Evolutionary conservation across 2,113 vertebrate genomes (phyloP).

Genomic region (Helogale parvula): DNA sequence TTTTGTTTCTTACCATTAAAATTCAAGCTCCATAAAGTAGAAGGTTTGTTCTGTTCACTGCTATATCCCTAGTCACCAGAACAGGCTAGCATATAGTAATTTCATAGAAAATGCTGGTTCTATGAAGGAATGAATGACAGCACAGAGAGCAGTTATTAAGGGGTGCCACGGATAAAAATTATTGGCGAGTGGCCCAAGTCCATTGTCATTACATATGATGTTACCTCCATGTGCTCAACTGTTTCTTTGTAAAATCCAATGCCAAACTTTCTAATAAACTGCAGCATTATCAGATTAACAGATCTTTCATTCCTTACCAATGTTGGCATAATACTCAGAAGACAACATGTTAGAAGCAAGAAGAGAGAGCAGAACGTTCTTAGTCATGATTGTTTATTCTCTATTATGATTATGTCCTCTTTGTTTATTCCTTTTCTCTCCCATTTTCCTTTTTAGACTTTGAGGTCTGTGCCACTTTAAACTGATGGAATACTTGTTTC

Average conservation of each 20-base stretch:
- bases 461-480: neutral
- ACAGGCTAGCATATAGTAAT: neutral
- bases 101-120: neutral
- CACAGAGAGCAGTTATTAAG: neutral
- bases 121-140: neutral
- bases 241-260: neutral
- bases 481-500: neutral
- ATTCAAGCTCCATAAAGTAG: neutral
- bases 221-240: neutral
- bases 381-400: neutral
- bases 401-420: neutral
- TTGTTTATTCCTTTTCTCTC: neutral
- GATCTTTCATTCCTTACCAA: neutral
- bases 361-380: neutral
- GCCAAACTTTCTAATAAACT: neutral
- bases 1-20: neutral
- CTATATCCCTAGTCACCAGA: too few relatives aligned
- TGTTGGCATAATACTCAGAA: neutral
- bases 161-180: neutral
- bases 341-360: neutral
- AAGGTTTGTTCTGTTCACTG: too few relatives aligned
- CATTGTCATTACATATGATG: neutral
- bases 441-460: neutral
- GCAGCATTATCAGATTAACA: neutral
- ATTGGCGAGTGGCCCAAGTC: neutral